Evolutionary conservation across 2,113 vertebrate genomes (phyloP).

Genomic region (Malurus elegans): DNA sequence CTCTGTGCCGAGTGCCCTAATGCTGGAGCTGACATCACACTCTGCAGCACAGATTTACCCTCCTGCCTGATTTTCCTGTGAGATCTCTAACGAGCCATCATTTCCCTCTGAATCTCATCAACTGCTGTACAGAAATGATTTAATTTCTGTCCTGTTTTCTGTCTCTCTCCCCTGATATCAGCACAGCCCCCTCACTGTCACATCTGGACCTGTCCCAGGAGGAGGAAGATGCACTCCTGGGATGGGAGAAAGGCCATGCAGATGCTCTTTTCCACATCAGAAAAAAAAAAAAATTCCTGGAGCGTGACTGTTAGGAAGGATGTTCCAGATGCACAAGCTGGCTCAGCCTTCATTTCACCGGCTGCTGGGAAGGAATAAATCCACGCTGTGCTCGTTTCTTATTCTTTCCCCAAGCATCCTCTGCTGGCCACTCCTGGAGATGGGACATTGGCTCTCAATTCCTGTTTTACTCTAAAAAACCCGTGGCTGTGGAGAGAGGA

Average conservation of each 20-base stretch:
- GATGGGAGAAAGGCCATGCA: neutral
- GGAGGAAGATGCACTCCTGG: neutral
- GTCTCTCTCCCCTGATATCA: neutral
- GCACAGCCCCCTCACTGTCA: neutral
- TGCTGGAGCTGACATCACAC: conserved; percentile 6
- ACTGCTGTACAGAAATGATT: neutral
- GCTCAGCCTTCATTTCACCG: neutral
- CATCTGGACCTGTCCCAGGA: neutral
- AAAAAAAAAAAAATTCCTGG: neutral
- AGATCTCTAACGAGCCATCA: neutral
- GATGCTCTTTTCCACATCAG: neutral
- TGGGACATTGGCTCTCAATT: neutral
- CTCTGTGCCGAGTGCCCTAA: conserved; percentile 19
- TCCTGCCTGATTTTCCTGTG: neutral
- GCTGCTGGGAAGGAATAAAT: neutral
- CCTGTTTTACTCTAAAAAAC: neutral
- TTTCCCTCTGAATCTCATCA: neutral
- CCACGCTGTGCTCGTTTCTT: neutral
- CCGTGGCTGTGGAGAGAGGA: neutral
- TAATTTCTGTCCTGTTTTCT: neutral
- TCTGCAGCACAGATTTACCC: neutral
- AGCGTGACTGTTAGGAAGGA: neutral
- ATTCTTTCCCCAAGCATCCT: conserved; percentile 56
- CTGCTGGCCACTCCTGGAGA: conserved; percentile 47
- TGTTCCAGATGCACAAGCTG: neutral